Conservation (phyloP, 2,797 vertebrate species). For the Eospalax fontanierii region DNA sequence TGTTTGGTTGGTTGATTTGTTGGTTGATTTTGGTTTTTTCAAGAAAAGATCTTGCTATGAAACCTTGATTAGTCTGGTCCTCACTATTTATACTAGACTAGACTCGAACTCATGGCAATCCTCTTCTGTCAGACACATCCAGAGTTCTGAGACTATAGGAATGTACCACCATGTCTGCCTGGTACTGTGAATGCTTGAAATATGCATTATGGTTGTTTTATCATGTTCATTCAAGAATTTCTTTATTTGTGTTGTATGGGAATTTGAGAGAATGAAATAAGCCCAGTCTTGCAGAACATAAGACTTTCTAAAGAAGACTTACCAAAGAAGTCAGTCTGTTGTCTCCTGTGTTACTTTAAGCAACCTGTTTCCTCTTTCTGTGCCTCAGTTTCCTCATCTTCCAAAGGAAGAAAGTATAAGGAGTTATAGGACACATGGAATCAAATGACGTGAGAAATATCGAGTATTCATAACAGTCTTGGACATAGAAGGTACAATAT, state of each 20-base stretch:
- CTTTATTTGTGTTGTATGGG: neutral
- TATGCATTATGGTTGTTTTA: constrained; percentile 81
- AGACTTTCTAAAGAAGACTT: constrained; percentile 82
- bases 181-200: neutral
- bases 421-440: neutral
- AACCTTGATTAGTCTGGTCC: neutral
- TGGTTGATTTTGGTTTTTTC: neutral
- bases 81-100: neutral
- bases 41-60: neutral
- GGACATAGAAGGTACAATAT: neutral
- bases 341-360: neutral
- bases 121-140: neutral
- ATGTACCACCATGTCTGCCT: neutral
- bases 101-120: neutral
- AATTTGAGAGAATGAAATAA: constrained; percentile 36
- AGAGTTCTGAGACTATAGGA: neutral
- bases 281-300: constrained; percentile 78
- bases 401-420: neutral
- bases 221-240: constrained; percentile 65
- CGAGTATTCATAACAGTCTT: neutral
- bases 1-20: neutral
- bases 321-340: constrained; percentile 79
- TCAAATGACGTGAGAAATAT: neutral
- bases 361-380: constrained; percentile 8
- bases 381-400: neutral